Evolutionary conservation across 2,888 invertebrate genomes (phyloP).

Genomic region (Terebella lapidaria): DNA sequence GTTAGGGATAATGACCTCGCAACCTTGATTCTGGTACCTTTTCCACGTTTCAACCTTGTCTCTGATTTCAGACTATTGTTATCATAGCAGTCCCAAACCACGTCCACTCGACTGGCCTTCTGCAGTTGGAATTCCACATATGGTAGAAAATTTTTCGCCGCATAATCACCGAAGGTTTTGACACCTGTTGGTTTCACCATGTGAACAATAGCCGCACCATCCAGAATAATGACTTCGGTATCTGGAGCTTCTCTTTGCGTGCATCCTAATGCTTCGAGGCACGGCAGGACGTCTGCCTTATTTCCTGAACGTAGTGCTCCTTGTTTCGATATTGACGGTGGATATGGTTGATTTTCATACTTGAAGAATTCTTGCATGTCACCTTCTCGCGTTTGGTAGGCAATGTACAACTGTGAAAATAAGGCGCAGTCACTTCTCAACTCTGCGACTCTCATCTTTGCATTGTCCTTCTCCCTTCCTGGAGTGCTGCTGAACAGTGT

Average conservation of each 20-base stretch:
- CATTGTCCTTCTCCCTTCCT: neutral
- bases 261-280: neutral
- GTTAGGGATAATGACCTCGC: slow-evolving; percentile 7
- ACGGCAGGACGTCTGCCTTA: neutral
- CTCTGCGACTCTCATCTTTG: neutral
- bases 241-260: neutral
- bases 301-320: neutral
- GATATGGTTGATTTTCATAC: slow-evolving; percentile 6
- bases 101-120: neutral
- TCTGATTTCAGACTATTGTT: too few species aligned
- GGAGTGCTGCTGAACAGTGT: neutral
- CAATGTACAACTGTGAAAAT: slow-evolving; percentile 4
- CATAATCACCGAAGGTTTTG: neutral
- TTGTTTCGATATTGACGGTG: neutral
- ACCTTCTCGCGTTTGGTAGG: slow-evolving; percentile 4
- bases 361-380: slow-evolving; percentile 1
- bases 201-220: neutral
- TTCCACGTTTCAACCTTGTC: too few species aligned
- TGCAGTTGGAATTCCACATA: neutral
- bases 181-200: neutral
- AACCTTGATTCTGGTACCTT: slow-evolving; percentile 7
- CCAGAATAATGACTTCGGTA: neutral
- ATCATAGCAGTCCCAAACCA: too few species aligned
- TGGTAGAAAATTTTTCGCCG: neutral
- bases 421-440: neutral